These are phyloP conservation scores for Trimorus sp. DNA, from an alignment of 2,888 invertebrate species.

Conservation along the genomic window DNA sequence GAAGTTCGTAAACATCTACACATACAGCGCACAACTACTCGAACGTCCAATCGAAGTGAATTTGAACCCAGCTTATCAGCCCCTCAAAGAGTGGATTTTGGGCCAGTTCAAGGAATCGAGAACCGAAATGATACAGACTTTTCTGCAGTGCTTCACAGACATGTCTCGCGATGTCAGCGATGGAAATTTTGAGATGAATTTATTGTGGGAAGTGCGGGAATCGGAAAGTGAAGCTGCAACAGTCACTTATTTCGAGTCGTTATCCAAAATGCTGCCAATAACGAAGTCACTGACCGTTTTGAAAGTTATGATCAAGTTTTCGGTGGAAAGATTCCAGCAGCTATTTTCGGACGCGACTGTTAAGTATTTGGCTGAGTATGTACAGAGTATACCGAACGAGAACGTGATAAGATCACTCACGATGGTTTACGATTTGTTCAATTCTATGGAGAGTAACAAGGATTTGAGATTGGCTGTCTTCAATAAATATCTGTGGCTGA, in stretches of 20 bases:
- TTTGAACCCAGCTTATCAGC: conserved; percentile 32
- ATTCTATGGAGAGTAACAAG: conserved; percentile 9
- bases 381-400: conserved; percentile 62
- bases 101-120: conserved; percentile 72
- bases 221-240: conserved; percentile 47
- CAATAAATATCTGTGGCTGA: conserved; percentile 76
- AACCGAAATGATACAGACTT: conserved; percentile 72
- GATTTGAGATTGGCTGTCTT: conserved; percentile 75
- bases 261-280: conserved; percentile 71
- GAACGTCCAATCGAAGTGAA: conserved; percentile 69
- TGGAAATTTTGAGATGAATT: conserved; percentile 10
- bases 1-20: conserved; percentile 74
- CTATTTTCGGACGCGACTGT: conserved; percentile 70
- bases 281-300: conserved; percentile 74
- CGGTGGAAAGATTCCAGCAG: conserved; percentile 69
- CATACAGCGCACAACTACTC: conserved; percentile 71
- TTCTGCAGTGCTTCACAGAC: conserved; percentile 73
- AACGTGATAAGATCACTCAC: conserved; percentile 72
- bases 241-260: conserved; percentile 71
- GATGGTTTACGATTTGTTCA: conserved; percentile 72
- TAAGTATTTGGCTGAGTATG: conserved; percentile 71
- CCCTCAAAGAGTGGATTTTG: conserved; percentile 75
- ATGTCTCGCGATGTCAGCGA: conserved; percentile 41
- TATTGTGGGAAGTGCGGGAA: conserved; percentile 3
- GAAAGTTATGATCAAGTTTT: conserved; percentile 71